Base-by-base conservation (phyloP, 1,140 invertebrate species). In the Frieseomelitta varia region DNA sequence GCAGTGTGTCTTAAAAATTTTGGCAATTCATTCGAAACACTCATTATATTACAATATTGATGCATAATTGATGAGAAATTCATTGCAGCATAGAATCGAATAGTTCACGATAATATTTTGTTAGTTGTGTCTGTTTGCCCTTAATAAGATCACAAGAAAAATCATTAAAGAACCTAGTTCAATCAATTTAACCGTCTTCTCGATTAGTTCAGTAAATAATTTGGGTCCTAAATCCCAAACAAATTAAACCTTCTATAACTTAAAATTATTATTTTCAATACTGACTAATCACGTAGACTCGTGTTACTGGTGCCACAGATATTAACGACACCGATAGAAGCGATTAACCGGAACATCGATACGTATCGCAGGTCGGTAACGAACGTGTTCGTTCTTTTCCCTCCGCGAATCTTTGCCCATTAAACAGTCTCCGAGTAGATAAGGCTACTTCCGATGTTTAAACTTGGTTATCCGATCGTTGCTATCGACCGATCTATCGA, bases 391-490 rank as follows among this genome's bases (percentile, higher is more conserved):
- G 39, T 69, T 30, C 74, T 51, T 17, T 8, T 51, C n/a, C 6
- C 58, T 15, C 24, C 39, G 12, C 24, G 27, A 71, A 34, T 71
- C 68, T 27, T 27, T 27, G 17, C 10, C 24, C 34, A 27, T 51
- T 19, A 30, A 47, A 39, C 24, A 73, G 24, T 53, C n/a, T n/a
- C 2, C 4, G 11, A 1, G 4, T 27, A 27, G 34, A 58, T 55
- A 81, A 81, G 55, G 6, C 19, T 53, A 53, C 73, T 79, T 69
- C 19, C 79, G 21, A 74, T 74, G 53, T 55, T 63, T 15, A 27
- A 30, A 65, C 39, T 21, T 11, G 30, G 27, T 75, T 81, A 81
- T 81, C 56, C 73, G 12, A 56, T 51, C 53, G 3, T 27, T 55
- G 4, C 30, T 27, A 47, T 81, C 47, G 79, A 81, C 75, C 39